Conservation (phyloP, 2,888 invertebrate species). For the Caradrina clavipalpis region DNA sequence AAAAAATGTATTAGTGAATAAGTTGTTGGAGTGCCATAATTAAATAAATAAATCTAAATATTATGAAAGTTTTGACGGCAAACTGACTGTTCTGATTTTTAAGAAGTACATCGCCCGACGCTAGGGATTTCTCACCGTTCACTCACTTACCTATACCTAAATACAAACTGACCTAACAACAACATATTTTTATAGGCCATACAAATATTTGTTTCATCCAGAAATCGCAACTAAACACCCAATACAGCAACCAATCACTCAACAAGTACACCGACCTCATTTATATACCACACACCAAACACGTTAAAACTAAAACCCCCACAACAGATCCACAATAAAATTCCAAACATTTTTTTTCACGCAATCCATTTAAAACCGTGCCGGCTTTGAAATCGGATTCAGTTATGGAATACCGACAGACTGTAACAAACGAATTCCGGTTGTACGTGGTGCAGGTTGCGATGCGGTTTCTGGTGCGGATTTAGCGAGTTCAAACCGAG, state of each 20-base stretch:
- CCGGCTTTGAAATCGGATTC: conserved; percentile 44
- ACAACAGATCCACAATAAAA: conserved; percentile 16
- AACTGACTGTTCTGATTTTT: too few relatives aligned
- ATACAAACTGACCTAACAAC: too few relatives aligned
- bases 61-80: too few relatives aligned
- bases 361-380: conserved; percentile 46
- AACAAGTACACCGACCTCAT: neutral
- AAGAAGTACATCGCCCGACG: too few relatives aligned
- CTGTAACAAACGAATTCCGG: conserved; percentile 56
- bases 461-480: conserved; percentile 20
- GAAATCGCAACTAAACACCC: neutral
- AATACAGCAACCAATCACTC: too few relatives aligned
- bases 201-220: too few relatives aligned
- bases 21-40: too few relatives aligned
- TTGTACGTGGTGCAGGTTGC: conserved; percentile 28
- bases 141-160: too few relatives aligned
- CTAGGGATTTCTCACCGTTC: too few relatives aligned
- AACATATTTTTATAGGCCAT: too few relatives aligned
- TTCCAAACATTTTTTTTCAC: conserved; percentile 30
- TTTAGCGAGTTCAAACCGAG: conserved; percentile 37
- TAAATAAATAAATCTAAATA: too few relatives aligned
- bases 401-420: conserved; percentile 56
- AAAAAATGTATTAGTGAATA: too few relatives aligned
- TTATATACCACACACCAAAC: conserved; percentile 5
- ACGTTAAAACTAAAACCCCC: conserved; percentile 17